phyloP scores from a whole-genome alignment of 2,888 invertebrate genomes.

The Ecdyonurus torrentis region DNA sequence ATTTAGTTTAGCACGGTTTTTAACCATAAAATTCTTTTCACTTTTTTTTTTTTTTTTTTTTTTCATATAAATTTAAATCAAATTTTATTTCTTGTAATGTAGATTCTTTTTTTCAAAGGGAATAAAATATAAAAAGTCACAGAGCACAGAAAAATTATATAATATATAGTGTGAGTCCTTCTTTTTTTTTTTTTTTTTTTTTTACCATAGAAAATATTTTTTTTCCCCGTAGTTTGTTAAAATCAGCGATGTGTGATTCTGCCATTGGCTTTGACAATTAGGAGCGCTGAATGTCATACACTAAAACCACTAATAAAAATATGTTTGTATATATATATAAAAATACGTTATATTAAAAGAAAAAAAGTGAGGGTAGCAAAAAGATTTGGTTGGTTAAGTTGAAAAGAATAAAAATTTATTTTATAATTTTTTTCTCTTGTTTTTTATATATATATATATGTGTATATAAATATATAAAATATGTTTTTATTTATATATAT shows the following conservation, averaged over 20 bases:
- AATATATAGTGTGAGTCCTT: background rate
- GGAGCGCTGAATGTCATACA: background rate
- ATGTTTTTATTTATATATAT: too few species aligned
- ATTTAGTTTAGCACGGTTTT: too few species aligned
- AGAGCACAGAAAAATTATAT: background rate
- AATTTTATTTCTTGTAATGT: background rate
- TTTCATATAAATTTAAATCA: background rate
- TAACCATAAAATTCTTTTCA: too few species aligned
- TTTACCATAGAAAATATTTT: background rate
- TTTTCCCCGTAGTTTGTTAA: background rate
- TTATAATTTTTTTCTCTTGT: background rate
- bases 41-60: too few species aligned
- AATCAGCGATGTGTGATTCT: slow-evolving; percentile 2
- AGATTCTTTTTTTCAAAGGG: too few species aligned
- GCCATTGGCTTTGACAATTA: slow-evolving; percentile 3
- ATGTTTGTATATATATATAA: background rate
- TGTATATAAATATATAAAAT: too few species aligned
- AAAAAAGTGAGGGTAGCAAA: background rate
- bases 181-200: background rate
- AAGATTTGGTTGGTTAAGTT: background rate
- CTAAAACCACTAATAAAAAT: background rate
- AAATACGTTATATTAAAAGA: background rate
- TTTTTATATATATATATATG: too few species aligned
- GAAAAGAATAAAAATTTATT: background rate
- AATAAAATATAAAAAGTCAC: background rate